Evolutionary conservation across 2,113 vertebrate species (phyloP), one percentile per base, ranked within the genome.

Genomic region (Gnathonemus longibarbis): DNA sequence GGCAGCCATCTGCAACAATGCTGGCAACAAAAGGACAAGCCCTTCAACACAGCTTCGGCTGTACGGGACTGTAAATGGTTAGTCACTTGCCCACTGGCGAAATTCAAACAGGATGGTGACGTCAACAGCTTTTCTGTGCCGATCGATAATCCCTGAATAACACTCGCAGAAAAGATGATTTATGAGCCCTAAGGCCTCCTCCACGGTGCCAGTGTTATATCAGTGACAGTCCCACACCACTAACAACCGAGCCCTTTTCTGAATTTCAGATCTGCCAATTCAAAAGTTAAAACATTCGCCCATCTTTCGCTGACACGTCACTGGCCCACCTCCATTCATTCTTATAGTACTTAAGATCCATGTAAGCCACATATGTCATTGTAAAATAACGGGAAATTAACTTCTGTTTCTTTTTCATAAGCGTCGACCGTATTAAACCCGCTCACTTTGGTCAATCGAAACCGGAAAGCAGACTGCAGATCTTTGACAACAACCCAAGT

Each of bases 1-100:
- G 42, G 42, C 52, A 70, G 89, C 89, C 84, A 85, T 48, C 45
- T 84, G 83, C 77, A 66, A 42, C 50, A 86, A 42, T 35, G 83
- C 80, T 24, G 10, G 53, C 21, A 53, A 77, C 45, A 90, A 87
- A 49, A 53, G 10, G 42, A 17, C 10, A n/a, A 17, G 85, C 50
- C 27, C 50, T 15, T 19, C 31, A 53, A 4, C 50, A 39, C 50
- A 53, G 27, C 50, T 2, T 17, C 31, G 27, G 62, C 62, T 13
- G 62, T 27, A 70, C 62, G 21, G 21, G 8, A 87, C 50, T 39
- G 27, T 27, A 53, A 35, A 50, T 17, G 27, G 39, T 80, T 49
- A 52, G 27, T 53, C 85, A 87, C 5, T 19, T 10, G 17, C 27
- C 48, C 35, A 58, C n/a, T 24, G 46, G n/a, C 46, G 13, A 39